Base-by-base conservation (phyloP, 2,113 vertebrate species). In the Tyto alba region DNA sequence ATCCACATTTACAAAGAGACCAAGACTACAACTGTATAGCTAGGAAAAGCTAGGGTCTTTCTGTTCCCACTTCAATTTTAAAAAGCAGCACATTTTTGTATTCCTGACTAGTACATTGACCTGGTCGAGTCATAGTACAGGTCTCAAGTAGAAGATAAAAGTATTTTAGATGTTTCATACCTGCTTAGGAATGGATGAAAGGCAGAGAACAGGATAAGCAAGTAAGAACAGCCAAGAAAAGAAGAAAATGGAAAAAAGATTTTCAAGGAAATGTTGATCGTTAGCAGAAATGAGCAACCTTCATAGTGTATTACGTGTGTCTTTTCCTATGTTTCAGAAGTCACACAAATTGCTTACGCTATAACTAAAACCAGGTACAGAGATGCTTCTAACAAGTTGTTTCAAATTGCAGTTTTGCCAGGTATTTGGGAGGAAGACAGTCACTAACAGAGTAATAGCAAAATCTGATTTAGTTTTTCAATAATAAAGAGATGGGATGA, bases 291-390 rank as follows among this genome's bases (percentile, higher is more conserved):
- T 4, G 1, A 76, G 15, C 52, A 67, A 62, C 34, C 29, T 81
- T 73, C 40, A 30, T 5, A 15, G 17, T 5, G 10, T 45, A 52
- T 47, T 66, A 10, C 2, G 0, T 16, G 6, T 11, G 4, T 8
- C 64, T 67, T 68, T 47, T 21, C 1, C 0, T 25, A 10, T 8
- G 5, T 32, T 75, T 68, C 53, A 85, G 41, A 45, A 73, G 29
- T 56, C 72, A 55, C 34, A 34, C 1, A 6, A 84, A 57, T 59
- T 36, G 73, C 41, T 67, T 16, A 67, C 17, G 30, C 23, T 17
- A 2, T 6, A 81, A 55, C 27, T 72, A 50, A 71, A 71, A 43
- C 0, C 20, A 75, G 40, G 15, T 18, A 47, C 9, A 78, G 53
- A 94, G 48, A 19, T 53, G 15, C 10, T 87, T 52, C 48, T 72